phyloP scores from a whole-genome alignment of 1,140 invertebrate genomes.

The Drosophila mojavensis region DNA sequence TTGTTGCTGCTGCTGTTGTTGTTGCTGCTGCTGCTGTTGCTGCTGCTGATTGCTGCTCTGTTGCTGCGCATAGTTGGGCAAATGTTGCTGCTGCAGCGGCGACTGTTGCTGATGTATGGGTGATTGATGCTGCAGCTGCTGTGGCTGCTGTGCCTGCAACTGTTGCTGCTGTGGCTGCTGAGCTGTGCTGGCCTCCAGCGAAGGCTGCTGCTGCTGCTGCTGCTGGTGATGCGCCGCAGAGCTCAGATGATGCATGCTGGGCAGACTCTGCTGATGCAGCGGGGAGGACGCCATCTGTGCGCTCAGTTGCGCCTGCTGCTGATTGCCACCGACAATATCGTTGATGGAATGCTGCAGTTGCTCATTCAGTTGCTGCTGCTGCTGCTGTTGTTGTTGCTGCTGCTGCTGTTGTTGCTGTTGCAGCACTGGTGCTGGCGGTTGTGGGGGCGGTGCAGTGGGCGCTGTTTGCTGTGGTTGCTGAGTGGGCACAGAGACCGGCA shows the following conservation, averaged over 20 bases:
- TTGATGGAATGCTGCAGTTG: slow-evolving; percentile 83
- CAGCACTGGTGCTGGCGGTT: slow-evolving; percentile 15
- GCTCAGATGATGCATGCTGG: slow-evolving; percentile 68
- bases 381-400: slow-evolving; percentile 64
- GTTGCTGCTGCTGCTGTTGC: too few species aligned
- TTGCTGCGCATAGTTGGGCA: slow-evolving; percentile 73
- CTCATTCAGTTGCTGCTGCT: slow-evolving; percentile 77
- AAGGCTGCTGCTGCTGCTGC: slow-evolving; percentile 50
- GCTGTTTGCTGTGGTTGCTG: not conserved
- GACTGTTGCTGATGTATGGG: slow-evolving; percentile 72
- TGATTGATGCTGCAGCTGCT: slow-evolving; percentile 63
- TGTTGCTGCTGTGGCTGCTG: slow-evolving; percentile 43
- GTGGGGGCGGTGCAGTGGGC: not conserved
- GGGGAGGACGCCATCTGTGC: slow-evolving; percentile 61
- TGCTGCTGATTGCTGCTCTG: slow-evolving; percentile 44
- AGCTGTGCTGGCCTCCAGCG: slow-evolving; percentile 41
- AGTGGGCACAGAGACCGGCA: slow-evolving; percentile 22
- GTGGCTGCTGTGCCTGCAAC: slow-evolving; percentile 45
- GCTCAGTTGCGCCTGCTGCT: slow-evolving; percentile 64
- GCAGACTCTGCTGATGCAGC: slow-evolving; percentile 66
- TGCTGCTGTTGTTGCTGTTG: slow-evolving; percentile 45
- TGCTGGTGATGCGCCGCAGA: slow-evolving; percentile 43
- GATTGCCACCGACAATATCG: slow-evolving; percentile 77
- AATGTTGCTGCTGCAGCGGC: slow-evolving; percentile 57
- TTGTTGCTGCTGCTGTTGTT: too few species aligned